Percentiles rank a stretch among this genome's conserved stretches.
phyloP scores from a whole-genome alignment of 92 coral and sea anemone genomes.

The Epizoanthus fatuus region DNA sequence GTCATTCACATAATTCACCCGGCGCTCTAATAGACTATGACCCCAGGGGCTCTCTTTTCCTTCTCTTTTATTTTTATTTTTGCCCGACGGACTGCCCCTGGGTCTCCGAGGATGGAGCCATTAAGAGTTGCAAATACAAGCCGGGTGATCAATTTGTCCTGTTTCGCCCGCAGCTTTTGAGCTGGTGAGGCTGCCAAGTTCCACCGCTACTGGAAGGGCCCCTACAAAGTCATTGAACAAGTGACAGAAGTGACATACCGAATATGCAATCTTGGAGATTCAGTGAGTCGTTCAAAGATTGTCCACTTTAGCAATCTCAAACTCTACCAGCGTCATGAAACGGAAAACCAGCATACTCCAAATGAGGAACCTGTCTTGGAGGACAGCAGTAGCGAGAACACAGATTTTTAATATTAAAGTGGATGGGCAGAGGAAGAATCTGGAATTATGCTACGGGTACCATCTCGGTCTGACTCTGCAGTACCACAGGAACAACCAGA shows the following conservation, averaged over 20 bases:
- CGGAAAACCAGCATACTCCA: not conserved
- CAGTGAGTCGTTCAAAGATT: constrained; percentile 11
- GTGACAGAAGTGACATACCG: constrained; percentile 36
- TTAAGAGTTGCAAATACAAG: not conserved
- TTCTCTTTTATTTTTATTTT: no score
- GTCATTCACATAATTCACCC: no score
- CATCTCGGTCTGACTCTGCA: not conserved
- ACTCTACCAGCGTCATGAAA: constrained; percentile 11
- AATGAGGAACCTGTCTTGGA: not conserved
- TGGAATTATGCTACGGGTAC: not conserved
- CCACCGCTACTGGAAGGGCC: constrained; percentile 39
- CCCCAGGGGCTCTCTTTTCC: no score
- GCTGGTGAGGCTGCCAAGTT: constrained; percentile 24
- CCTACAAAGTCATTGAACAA: not conserved
- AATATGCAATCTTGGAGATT: constrained; percentile 9
- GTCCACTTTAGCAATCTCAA: constrained; percentile 57
- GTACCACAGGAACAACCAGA: not conserved
- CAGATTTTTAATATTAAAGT: not conserved
- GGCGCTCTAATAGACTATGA: no score
- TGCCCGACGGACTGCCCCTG: no score
- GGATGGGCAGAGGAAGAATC: not conserved
- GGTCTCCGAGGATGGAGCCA: no score
- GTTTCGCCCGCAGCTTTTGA: not conserved
- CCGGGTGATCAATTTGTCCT: constrained; percentile 20
- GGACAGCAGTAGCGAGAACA: not conserved